These are phyloP conservation scores for Oreohelix idahoensis DNA, from an alignment of 1,140 invertebrate genomes.

Conservation along the genomic window DNA sequence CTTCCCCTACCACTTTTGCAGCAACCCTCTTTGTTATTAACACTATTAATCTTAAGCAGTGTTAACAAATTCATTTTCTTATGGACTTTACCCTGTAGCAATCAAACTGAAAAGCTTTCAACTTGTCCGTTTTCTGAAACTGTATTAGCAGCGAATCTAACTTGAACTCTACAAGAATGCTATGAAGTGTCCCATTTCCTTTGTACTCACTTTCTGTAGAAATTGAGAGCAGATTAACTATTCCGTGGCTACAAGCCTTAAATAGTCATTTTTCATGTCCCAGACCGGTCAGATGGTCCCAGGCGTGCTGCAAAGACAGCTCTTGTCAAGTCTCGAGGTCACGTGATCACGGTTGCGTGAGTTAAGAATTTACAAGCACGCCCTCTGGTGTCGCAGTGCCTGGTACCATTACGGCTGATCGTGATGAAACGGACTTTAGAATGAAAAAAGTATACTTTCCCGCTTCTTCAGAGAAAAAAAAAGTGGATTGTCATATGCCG, in stretches of 20 bases:
- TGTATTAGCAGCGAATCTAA: too few species aligned
- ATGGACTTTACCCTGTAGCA: too few species aligned
- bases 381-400: background rate
- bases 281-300: background rate
- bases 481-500: too few species aligned
- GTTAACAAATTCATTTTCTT: too few species aligned
- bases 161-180: background rate
- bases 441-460: background rate
- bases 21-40: too few species aligned
- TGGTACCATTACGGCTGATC: background rate
- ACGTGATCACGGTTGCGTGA: background rate
- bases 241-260: background rate
- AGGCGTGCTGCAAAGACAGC: background rate
- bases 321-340: background rate
- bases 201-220: background rate
- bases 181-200: background rate
- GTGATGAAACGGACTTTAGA: background rate
- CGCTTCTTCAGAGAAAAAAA: too few species aligned
- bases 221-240: background rate
- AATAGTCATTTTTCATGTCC: slow-evolving; percentile 10
- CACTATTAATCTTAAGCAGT: too few species aligned
- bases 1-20: too few species aligned
- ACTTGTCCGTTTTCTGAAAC: too few species aligned
- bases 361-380: background rate
- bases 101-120: too few species aligned